Percentiles rank a stretch among this genome's conserved stretches.
Evolutionary conservation across 30 jellyfish, hydroid and myxozoan species (phyloP).

Genomic region (Hydractinia echinata): DNA sequence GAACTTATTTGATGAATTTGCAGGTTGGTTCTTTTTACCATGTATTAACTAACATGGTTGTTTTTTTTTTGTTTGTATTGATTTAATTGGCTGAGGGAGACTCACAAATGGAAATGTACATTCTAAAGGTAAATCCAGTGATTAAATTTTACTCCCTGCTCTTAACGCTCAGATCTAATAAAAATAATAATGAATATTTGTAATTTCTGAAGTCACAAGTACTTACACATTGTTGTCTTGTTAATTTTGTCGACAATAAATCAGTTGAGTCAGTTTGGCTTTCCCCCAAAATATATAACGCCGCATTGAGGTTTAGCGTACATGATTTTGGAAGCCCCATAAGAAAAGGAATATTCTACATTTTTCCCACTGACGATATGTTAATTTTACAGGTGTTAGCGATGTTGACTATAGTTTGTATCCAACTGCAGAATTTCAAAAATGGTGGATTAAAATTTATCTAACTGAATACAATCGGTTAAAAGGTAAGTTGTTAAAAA

Average conservation of each 20-base stretch:
- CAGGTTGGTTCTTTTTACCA: not conserved
- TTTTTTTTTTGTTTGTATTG: not conserved
- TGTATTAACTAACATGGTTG: no score
- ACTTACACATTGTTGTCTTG: not conserved
- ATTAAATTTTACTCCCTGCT: no score
- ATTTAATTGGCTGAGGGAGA: no score
- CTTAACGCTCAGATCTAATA: no score
- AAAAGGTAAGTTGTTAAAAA: not conserved
- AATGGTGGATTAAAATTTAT: constrained; percentile 15
- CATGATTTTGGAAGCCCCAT: not conserved
- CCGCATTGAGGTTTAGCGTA: no score
- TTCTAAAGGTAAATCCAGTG: no score
- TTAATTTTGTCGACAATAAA: not conserved
- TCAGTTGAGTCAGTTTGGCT: not conserved
- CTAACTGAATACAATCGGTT: not conserved
- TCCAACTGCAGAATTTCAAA: not conserved
- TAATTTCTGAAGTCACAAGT: no score
- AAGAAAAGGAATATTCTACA: not conserved
- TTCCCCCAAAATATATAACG: not conserved
- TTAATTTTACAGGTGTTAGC: not conserved
- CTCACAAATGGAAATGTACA: no score
- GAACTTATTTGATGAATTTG: not conserved
- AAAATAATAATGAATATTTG: no score
- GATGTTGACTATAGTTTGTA: not conserved
- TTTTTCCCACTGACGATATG: not conserved